phyloP scores from a whole-genome alignment of 2,113 vertebrate species.

The Salvelinus sp. region DNA sequence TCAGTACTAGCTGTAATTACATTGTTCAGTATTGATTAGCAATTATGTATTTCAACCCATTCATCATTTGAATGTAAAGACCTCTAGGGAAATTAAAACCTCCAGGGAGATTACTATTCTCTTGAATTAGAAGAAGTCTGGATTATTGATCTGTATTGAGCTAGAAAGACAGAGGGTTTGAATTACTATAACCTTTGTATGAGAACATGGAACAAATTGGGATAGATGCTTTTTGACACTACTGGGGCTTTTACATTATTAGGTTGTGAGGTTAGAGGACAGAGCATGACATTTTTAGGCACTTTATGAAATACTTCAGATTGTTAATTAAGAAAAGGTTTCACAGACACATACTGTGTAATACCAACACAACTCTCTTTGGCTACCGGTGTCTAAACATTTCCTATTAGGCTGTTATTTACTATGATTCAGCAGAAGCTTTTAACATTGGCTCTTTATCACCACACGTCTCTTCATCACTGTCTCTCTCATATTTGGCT shows the following conservation, averaged over 20 bases:
- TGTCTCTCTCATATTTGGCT: constrained; percentile 2
- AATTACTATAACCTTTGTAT: background rate
- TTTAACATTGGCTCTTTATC: constrained; percentile 27
- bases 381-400: constrained; percentile 22
- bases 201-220: background rate
- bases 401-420: constrained; percentile 12
- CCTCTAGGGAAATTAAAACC: too few relatives aligned
- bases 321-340: constrained; percentile 22
- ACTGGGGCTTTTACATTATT: background rate
- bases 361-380: background rate
- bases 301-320: constrained; percentile 21
- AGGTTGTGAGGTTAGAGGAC: background rate
- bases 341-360: background rate
- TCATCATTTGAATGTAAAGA: background rate
- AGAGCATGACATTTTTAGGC: constrained; percentile 5
- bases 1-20: background rate
- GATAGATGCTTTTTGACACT: background rate
- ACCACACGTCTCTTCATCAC: constrained; percentile 32
- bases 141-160: too few relatives aligned
- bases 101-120: too few relatives aligned
- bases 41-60: background rate
- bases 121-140: too few relatives aligned
- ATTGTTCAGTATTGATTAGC: constrained; percentile 6
- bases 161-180: too few relatives aligned
- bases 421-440: constrained; percentile 39